A percentile compares a stretch with the other conserved stretches of the same genome.
Evolutionary conservation across 2,888 invertebrate species (phyloP).

Genomic region (Sabatieria punctata): DNA sequence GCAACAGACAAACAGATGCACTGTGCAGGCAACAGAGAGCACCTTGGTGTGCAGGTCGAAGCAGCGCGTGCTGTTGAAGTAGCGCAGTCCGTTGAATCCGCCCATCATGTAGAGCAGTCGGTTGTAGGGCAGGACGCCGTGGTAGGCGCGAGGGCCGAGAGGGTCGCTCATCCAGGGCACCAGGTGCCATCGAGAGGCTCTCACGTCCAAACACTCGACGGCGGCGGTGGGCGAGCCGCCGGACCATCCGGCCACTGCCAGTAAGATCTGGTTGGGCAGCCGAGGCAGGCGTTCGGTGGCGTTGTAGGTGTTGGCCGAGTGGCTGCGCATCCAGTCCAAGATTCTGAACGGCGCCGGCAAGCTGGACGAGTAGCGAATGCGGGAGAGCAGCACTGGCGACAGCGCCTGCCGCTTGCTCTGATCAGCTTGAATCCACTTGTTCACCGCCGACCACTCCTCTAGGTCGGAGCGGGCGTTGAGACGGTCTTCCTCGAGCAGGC

Average conservation of each 20-base stretch:
- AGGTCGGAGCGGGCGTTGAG: not conserved
- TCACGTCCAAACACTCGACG: conserved; percentile 71
- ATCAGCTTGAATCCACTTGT: no score
- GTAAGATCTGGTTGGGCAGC: conserved; percentile 41
- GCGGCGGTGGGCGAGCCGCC: conserved; percentile 57
- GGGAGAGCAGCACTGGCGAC: not conserved
- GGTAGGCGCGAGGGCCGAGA: conserved; percentile 62
- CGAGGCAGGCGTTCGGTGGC: conserved; percentile 43
- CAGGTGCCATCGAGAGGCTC: conserved; percentile 62
- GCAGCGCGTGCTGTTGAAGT: conserved; percentile 46
- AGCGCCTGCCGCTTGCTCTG: no score
- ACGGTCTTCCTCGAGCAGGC: not conserved
- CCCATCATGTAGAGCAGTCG: conserved; percentile 37
- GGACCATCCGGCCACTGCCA: conserved; percentile 43
- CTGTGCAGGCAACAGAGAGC: not conserved
- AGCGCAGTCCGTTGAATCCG: conserved; percentile 37
- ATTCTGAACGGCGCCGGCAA: no score
- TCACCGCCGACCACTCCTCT: not conserved
- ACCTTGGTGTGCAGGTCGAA: conserved; percentile 54
- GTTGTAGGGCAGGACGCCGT: conserved; percentile 43
- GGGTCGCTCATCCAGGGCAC: conserved; percentile 41
- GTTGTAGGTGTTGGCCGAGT: not conserved
- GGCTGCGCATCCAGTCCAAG: no score
- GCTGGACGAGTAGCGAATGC: not conserved
- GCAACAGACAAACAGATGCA: not conserved